Evolutionary conservation across 2,113 vertebrate species (phyloP), one percentile per base, ranked within the genome.

Genomic region (Vulpes vulpes): DNA sequence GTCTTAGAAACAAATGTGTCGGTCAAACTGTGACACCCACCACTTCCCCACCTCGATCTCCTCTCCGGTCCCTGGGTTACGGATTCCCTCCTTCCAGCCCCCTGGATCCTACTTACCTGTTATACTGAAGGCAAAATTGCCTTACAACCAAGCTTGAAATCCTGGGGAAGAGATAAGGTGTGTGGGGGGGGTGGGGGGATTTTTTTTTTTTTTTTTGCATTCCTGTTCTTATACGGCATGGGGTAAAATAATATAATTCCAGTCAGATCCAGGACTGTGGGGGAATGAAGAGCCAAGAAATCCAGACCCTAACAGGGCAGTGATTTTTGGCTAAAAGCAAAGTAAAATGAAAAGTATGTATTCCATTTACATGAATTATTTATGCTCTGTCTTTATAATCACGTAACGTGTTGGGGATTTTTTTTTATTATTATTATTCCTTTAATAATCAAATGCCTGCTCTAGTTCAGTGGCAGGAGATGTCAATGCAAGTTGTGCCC

Each of bases 301-400:
- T 98, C 97, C 4, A 98, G 93, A 96, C 94, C 98, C 97, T 85
- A 96, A 97, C 49, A 98, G 84, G 98, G 98, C 30, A 0, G 92
- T 38, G 97, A 98, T 97, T 98, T 98, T 96, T 98, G 98, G 98
- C 98, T 98, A 98, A 98, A 99, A 95, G 38, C 51, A 94, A 94
- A 89, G 82, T 71, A 25, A 64, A 95, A 79, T 80, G 92, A 88
- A 98, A 98, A 98, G 95, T 89, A 95, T 97, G 87, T 99, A 98
- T 98, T 98, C 93, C 97, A 98, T 98, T 98, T 98, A 98, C 97
- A 91, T 86, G 62, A 83, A 95, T 98, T 99, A 98, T 98, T 99
- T 99, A 99, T 99, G 97, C 95, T 98, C 94, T 97, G 97, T 99
- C 98, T 99, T 98, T 98, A 98, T 98, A 98, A 98, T 98, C 98